Evolutionary conservation across 2,113 vertebrate species (phyloP), one percentile per base, ranked within the genome.

Genomic region (Cranoglanis bouderius): DNA sequence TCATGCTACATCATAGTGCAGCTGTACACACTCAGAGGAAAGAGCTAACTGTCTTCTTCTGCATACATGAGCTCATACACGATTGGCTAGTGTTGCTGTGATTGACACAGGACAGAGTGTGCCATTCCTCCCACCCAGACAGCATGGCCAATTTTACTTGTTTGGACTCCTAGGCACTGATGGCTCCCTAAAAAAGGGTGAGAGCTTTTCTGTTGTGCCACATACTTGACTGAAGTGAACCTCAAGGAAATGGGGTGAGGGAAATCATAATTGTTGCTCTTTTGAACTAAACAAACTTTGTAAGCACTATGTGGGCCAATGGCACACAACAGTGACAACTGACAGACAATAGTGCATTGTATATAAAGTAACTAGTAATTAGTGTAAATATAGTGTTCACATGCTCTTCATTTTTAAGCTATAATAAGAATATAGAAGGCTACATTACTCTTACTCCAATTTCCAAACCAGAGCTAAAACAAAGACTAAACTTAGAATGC

Each of bases 331-430:
- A 85, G 38, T 74, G 49, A 40, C 32, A 75, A 57, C 2, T 85
- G 18, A n/a, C 49, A 75, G 10, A 85, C 67, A 74, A 46, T 85
- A 29, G 21, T 40, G 6, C 24, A 29, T 55, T 85, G 84, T 85
- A 16, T 75, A 57, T 26, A n/a, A 40, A 74, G 49, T 38, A 85
- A 85, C 67, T 18, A 40, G 51, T 55, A 13, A 29, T 85, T 74
- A 38, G 24, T 74, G 21, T 85, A 85, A 85, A 74, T 74, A 75
- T 75, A 74, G 70, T 57, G 32, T 57, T 85, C 38, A 7, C 13
- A 85, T 53, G 43, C 18, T 53, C n/a, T 53, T 72, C n/a, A 57
- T 74, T 13, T 72, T 29, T 40, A 8, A 40, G 51, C 67, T 74
- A 74, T 85, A 85, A 85, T 53, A 32, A 85, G 83, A 29, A 35